Percentiles rank a stretch among this genome's conserved stretches.
Conservation (phyloP, 2,888 invertebrate species). For the Koerneria pararmatus region DNA sequence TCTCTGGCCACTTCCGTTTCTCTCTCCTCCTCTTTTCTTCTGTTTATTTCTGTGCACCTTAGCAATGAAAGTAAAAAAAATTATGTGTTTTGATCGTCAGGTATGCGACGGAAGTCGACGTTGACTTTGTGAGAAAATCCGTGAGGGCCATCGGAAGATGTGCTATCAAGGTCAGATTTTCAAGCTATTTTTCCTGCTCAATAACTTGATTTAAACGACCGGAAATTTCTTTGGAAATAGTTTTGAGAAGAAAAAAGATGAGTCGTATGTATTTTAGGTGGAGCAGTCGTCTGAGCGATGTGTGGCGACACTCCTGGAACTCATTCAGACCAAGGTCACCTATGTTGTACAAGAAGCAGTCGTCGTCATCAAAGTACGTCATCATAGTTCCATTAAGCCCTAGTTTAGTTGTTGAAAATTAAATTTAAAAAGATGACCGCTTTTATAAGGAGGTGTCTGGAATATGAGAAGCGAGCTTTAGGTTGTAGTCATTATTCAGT, state of each 20-base stretch:
- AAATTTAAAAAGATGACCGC: too few relatives aligned
- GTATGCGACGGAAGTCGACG: conserved; percentile 96
- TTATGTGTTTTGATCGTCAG: too few relatives aligned
- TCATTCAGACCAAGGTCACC: conserved; percentile 98
- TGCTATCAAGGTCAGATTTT: conserved; percentile 71
- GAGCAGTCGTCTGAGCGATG: conserved; percentile 97
- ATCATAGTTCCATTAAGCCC: not conserved
- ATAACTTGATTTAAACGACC: conserved; percentile 1
- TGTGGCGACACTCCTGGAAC: conserved; percentile 89
- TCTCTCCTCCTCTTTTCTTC: too few relatives aligned
- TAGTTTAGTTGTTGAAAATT: too few relatives aligned
- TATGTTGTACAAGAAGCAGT: conserved; percentile 99
- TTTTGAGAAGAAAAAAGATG: not conserved
- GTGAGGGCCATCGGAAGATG: conserved; percentile 96
- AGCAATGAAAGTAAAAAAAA: too few relatives aligned
- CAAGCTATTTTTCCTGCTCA: not conserved
- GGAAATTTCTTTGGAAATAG: not conserved
- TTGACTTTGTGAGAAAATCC: conserved; percentile 97
- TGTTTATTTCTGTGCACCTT: too few relatives aligned
- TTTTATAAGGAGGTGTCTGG: too few relatives aligned
- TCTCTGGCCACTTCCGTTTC: too few relatives aligned
- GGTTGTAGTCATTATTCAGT: too few relatives aligned
- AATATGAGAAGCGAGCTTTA: too few relatives aligned
- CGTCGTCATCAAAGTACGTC: conserved; percentile 81
- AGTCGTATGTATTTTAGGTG: conserved; percentile 55